Evolutionary conservation across 2,888 invertebrate species (phyloP).

Genomic region (Melieria crassipennis): DNA sequence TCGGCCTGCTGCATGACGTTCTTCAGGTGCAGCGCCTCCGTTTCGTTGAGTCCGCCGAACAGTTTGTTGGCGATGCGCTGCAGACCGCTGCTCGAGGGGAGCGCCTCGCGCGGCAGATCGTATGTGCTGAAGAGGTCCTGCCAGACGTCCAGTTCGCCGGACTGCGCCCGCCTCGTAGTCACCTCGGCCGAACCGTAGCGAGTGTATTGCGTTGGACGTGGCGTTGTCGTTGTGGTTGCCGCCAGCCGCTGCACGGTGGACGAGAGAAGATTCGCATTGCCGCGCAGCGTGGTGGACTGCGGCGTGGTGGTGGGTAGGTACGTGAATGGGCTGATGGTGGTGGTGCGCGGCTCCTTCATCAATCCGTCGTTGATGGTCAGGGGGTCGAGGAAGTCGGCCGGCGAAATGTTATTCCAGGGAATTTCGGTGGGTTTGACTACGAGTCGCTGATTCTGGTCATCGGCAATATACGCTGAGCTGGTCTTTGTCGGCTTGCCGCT

Average conservation of each 20-base stretch:
- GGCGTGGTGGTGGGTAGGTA: slow-evolving; percentile 47
- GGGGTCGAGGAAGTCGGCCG: slow-evolving; percentile 77
- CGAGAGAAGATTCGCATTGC: slow-evolving; percentile 17
- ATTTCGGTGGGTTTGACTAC: slow-evolving; percentile 57
- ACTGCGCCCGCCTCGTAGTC: slow-evolving; percentile 13
- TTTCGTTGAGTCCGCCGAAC: slow-evolving; percentile 79
- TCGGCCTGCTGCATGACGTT: slow-evolving; percentile 85
- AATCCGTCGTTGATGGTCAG: slow-evolving; percentile 77
- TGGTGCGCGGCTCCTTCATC: slow-evolving; percentile 61
- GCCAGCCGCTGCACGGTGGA: slow-evolving; percentile 12
- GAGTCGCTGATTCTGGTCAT: slow-evolving; percentile 35
- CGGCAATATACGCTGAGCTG: slow-evolving; percentile 3
- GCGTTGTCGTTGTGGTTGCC: background rate
- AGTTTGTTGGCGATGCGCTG: slow-evolving; percentile 79
- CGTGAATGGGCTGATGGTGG: slow-evolving; percentile 51
- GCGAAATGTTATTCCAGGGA: slow-evolving; percentile 67
- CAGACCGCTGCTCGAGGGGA: slow-evolving; percentile 73
- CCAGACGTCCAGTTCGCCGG: slow-evolving; percentile 47
- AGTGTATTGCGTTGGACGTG: background rate
- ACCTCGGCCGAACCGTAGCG: slow-evolving; percentile 20
- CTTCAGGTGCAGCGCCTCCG: slow-evolving; percentile 78
- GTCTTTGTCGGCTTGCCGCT: slow-evolving; percentile 38
- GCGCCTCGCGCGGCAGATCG: slow-evolving; percentile 68
- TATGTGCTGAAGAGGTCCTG: slow-evolving; percentile 66
- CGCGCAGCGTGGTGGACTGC: slow-evolving; percentile 10